phyloP scores from a whole-genome alignment of 2,113 vertebrate genomes.

The Lagopus muta region DNA sequence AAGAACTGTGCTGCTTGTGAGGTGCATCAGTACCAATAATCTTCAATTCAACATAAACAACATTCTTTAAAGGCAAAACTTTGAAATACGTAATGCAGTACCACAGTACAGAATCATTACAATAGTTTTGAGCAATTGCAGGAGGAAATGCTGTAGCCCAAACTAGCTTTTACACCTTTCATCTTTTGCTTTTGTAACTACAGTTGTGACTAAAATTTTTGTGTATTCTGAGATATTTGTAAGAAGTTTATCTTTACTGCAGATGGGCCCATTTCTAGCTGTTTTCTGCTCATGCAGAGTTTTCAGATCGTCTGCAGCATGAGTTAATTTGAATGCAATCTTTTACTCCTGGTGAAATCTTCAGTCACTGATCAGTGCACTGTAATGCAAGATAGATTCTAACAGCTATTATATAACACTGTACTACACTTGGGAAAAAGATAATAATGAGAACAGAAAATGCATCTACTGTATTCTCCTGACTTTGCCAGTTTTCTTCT shows the following conservation, averaged over 20 bases:
- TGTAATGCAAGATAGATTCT: not conserved
- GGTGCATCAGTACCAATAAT: not conserved
- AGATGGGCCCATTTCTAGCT: not conserved
- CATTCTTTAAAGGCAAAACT: not conserved
- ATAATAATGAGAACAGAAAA: constrained; percentile 35
- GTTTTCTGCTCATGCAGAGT: not conserved
- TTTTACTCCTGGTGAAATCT: not conserved
- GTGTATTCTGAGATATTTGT: not conserved
- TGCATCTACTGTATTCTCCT: not conserved
- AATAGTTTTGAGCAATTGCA: not conserved
- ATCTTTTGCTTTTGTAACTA: not conserved
- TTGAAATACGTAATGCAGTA: not conserved
- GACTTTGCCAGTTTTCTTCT: not conserved
- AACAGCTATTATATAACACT: not conserved
- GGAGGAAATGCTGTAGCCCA: not conserved
- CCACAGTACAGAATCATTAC: not conserved
- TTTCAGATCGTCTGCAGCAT: not conserved
- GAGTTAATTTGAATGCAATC: not conserved
- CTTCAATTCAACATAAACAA: rapidly evolving
- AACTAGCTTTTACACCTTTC: not conserved
- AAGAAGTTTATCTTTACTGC: rapidly evolving
- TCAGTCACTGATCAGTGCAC: not conserved
- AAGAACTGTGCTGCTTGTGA: not conserved
- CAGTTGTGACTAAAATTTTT: not conserved
- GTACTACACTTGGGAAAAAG: constrained; percentile 23